Evolutionary conservation across 2,113 vertebrate genomes (phyloP).

Genomic region (Etheostoma spectabile): DNA sequence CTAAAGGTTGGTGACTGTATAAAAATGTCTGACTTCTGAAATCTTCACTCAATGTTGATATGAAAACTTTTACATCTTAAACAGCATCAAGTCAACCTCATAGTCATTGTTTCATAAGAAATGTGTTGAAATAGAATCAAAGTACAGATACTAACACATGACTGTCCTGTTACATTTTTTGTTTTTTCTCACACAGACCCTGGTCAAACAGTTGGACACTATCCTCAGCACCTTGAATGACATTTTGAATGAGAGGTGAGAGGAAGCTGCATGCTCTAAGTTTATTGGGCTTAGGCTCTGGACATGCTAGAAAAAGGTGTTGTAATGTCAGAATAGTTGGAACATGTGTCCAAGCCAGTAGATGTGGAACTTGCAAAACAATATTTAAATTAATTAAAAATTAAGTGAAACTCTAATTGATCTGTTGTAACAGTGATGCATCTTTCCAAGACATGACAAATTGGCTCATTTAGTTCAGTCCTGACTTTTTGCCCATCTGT

Average conservation of each 20-base stretch:
- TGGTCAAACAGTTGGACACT: conserved; percentile 98
- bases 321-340: too few species aligned
- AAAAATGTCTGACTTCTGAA: background rate
- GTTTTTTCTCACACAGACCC: conserved; percentile 82
- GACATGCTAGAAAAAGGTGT: background rate
- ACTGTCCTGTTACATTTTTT: background rate
- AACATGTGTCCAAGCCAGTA: too few species aligned
- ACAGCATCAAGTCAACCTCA: background rate
- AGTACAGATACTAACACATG: background rate
- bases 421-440: too few species aligned
- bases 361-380: too few species aligned
- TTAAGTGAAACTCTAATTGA: too few species aligned
- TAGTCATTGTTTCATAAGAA: background rate
- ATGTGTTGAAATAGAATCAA: background rate
- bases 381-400: too few species aligned
- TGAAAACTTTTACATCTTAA: background rate
- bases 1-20: too few species aligned
- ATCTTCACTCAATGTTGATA: background rate
- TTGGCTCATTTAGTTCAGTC: too few species aligned
- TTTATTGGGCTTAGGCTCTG: background rate
- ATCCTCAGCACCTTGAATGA: conserved; percentile 96
- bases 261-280: background rate
- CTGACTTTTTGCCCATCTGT: too few species aligned
- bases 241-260: conserved; percentile 97
- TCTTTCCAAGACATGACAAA: too few species aligned